These are phyloP conservation scores for Anthrax anthrax DNA, from an alignment of 2,888 invertebrate genomes.

Conservation along the genomic window DNA sequence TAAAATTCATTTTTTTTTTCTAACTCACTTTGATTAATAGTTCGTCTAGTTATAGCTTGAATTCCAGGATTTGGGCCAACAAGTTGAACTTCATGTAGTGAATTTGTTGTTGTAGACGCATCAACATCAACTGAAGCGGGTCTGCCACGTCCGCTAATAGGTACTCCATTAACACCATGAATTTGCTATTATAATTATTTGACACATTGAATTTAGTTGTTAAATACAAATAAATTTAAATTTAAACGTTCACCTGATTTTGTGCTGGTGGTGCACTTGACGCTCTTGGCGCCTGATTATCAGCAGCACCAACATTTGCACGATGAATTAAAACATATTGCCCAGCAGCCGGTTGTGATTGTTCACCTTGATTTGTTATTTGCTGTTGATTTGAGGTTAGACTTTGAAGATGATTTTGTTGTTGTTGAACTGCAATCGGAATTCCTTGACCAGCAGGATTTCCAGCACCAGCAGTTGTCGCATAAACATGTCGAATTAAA, in stretches of 20 bases:
- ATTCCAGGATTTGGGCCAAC: constrained; percentile 35
- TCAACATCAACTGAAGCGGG: constrained; percentile 51
- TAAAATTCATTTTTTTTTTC: background rate
- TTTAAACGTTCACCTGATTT: too few relatives aligned
- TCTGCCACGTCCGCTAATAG: constrained; percentile 42
- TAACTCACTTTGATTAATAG: constrained; percentile 33
- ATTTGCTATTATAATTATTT: constrained; percentile 20
- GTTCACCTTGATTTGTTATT: constrained; percentile 11
- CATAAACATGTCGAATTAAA: constrained; percentile 46
- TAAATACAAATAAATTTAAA: too few relatives aligned
- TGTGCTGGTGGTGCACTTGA: constrained; percentile 70
- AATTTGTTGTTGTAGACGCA: constrained; percentile 20
- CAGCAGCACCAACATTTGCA: constrained; percentile 43
- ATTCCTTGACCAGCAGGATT: constrained; percentile 14
- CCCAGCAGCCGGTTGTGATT: constrained; percentile 39
- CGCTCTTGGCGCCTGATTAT: constrained; percentile 60
- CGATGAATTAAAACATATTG: constrained; percentile 73
- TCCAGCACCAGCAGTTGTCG: constrained; percentile 16
- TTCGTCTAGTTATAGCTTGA: constrained; percentile 37
- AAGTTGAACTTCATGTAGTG: constrained; percentile 20
- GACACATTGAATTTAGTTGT: too few relatives aligned
- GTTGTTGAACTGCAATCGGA: constrained; percentile 17
- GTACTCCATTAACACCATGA: constrained; percentile 32
- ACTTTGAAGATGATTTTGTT: constrained; percentile 12
- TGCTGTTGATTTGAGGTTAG: constrained; percentile 14